Evolutionary conservation across 2,888 invertebrate species (phyloP).

Genomic region (Agonopterix alstromeriana): DNA sequence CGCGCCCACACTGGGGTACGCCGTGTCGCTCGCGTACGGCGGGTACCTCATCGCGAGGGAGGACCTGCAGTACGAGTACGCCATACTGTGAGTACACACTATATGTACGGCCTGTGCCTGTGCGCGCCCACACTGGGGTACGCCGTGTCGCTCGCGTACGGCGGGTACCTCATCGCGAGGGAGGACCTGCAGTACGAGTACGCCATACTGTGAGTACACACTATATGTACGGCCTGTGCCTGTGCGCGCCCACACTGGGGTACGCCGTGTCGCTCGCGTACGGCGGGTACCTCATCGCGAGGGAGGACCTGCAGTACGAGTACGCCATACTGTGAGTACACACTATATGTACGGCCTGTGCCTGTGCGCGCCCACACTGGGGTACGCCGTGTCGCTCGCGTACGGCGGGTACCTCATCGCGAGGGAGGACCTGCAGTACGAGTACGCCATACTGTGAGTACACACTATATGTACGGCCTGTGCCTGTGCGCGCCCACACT

Average conservation of each 20-base stretch:
- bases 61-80: conserved; percentile 77
- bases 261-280: conserved; percentile 84
- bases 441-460: conserved; percentile 81
- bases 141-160: conserved; percentile 82
- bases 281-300: conserved; percentile 81
- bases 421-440: conserved; percentile 75
- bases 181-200: conserved; percentile 78
- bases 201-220: conserved; percentile 80
- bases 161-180: conserved; percentile 80
- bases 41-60: conserved; percentile 80
- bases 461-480: conserved; percentile 80
- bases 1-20: conserved; percentile 83
- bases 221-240: conserved; percentile 83
- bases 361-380: conserved; percentile 81
- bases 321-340: conserved; percentile 80
- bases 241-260: conserved; percentile 82
- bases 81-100: conserved; percentile 80
- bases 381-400: conserved; percentile 82
- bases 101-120: conserved; percentile 83
- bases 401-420: conserved; percentile 84
- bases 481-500: conserved; percentile 83
- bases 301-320: conserved; percentile 77
- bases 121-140: conserved; percentile 84
- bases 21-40: conserved; percentile 82
- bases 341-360: conserved; percentile 84